These are phyloP conservation scores for Erannis defoliaria DNA, from an alignment of 2,888 invertebrate species.

Conservation along the genomic window DNA sequence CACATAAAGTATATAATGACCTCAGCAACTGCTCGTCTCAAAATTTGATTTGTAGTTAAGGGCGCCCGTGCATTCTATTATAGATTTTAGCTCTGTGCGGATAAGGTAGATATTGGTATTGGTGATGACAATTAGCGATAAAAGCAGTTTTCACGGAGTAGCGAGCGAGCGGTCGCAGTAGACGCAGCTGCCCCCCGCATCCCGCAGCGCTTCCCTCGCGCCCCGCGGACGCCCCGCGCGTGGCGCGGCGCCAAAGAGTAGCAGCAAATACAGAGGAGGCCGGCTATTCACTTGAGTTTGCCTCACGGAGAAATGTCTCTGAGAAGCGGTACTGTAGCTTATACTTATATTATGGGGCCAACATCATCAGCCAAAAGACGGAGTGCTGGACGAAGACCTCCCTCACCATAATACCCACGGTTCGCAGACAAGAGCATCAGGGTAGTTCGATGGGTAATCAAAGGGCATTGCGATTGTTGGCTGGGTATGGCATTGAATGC, in stretches of 20 bases:
- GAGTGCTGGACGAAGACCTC: too few species aligned
- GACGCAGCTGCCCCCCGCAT: constrained; percentile 79
- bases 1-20: not conserved
- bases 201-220: constrained; percentile 55
- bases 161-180: constrained; percentile 74
- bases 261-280: not conserved
- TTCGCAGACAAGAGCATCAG: too few species aligned
- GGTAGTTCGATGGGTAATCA: too few species aligned
- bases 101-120: constrained; percentile 51
- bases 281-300: not conserved
- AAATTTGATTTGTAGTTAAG: constrained; percentile 27
- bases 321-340: too few species aligned
- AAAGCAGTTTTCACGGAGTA: constrained; percentile 77
- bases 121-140: constrained; percentile 59
- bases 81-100: fast-evolving
- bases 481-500: too few species aligned
- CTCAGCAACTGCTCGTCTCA: constrained; percentile 8
- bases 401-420: too few species aligned
- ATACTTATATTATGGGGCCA: too few species aligned
- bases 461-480: too few species aligned
- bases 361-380: too few species aligned
- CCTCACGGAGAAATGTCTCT: constrained; percentile 15
- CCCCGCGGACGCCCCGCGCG: constrained; percentile 69
- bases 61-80: constrained; percentile 23
- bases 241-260: constrained; percentile 75